Conservation (phyloP, 2,888 invertebrate genomes). For the Amphipyra berbera region DNA sequence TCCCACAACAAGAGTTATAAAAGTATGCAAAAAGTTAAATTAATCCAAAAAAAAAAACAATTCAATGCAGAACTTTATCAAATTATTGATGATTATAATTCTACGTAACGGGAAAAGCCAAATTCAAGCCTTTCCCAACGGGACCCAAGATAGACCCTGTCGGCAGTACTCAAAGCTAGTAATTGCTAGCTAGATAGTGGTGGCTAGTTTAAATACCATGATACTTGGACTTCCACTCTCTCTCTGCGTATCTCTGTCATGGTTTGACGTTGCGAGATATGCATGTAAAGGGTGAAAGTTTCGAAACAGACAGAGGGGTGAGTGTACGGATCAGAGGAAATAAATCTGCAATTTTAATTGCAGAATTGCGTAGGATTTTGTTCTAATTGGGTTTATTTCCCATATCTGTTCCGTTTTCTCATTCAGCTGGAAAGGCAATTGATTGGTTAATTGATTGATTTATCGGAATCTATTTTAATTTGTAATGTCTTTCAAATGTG, state of each 20-base stretch:
- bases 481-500: no score
- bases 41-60: background rate
- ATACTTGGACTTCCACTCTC: constrained; percentile 56
- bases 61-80: background rate
- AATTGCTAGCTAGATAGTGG: constrained; percentile 47
- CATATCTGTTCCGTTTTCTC: constrained; percentile 18
- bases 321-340: constrained; percentile 36
- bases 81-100: background rate
- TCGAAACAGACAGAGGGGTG: constrained; percentile 34
- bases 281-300: constrained; percentile 60
- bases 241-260: constrained; percentile 57
- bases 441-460: constrained; percentile 22
- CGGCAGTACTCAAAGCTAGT: constrained; percentile 46
- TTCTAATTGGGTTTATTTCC: constrained; percentile 23
- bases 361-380: constrained; percentile 43
- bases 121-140: constrained; percentile 3
- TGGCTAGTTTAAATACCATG: constrained; percentile 46
- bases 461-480: no score
- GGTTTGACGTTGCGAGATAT: constrained; percentile 55
- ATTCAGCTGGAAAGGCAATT: constrained; percentile 20
- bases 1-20: no score
- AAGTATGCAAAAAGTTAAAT: background rate
- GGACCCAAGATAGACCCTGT: constrained; percentile 27
- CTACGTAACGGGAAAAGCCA: background rate
- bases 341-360: constrained; percentile 49